Evolutionary conservation across 2,113 vertebrate genomes (phyloP), one percentile per base, ranked within the genome.

Genomic region (Leptocoma aspasia): DNA sequence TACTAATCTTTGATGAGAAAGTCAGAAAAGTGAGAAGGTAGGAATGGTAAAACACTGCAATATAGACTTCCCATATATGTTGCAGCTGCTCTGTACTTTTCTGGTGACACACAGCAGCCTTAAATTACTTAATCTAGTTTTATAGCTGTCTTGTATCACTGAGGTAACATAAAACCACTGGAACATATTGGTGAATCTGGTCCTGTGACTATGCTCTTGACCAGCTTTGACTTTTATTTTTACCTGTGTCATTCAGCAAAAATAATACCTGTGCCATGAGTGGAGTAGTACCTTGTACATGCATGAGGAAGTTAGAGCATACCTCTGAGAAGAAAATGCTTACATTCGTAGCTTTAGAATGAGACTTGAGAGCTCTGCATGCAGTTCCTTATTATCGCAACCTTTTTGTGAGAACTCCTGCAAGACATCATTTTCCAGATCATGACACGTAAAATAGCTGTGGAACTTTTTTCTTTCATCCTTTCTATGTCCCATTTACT

Each of bases 41-140:
- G 64, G 88, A 90, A 90, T 30, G 27, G 37, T 78, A 76, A 80
- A 94, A 89, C 53, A 30, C 24, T 71, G 61, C 26, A 64, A 22
- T 63, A 70, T 19, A 69, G 53, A 47, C 81, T 94, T 89, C 64
- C 39, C 65, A 71, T 72, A 49, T 44, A 85, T 63, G 59, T 80
- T 90, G 63, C 75, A 90, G 70, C 70, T 95, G 78, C 22, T 91
- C 50, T 85, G 41, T 66, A 69, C 45, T 65, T 87, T 63, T 80
- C 54, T 88, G 76, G 54, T 93, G 75, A 90, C 39, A 90, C 31
- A 77, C 59, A 92, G 60, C 75, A 95, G 52, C 70, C 42, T 82
- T 82, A 87, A n/a, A 41, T 95, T 73, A 69, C 35, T 90, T 95
- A 76, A 86, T 82, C 79, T 79, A 73, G 35, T 90, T 96, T 95